These are phyloP conservation scores for Malurus alboscapulatus DNA, from an alignment of 2,113 vertebrate species.

Conservation along the genomic window DNA sequence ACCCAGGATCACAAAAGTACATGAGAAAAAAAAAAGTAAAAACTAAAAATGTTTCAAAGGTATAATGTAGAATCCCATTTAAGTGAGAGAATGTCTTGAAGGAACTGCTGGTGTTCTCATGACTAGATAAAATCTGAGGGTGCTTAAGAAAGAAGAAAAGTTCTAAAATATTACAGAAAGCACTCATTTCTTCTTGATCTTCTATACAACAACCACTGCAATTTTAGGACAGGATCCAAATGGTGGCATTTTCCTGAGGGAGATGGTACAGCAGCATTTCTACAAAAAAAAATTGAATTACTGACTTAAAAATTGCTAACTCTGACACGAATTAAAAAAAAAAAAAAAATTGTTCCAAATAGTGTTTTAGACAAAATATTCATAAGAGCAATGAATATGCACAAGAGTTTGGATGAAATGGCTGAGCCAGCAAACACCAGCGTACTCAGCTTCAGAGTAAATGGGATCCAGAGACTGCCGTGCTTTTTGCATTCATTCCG, in stretches of 20 bases:
- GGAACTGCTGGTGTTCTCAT: not conserved
- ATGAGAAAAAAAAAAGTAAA: not conserved
- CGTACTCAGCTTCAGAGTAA: not conserved
- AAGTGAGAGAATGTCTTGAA: not conserved
- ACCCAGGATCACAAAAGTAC: not conserved
- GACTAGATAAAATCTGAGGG: not conserved
- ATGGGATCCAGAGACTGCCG: not conserved
- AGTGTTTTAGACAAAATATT: constrained; percentile 3
- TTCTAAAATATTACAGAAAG: not conserved
- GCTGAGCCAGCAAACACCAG: constrained; percentile 33
- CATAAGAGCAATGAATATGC: constrained; percentile 26
- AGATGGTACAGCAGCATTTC: not conserved
- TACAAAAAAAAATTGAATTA: not conserved
- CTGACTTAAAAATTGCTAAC: not conserved
- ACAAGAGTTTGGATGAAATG: constrained; percentile 17
- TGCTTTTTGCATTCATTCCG: constrained; percentile 28
- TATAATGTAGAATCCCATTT: not conserved
- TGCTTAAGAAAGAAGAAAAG: not conserved
- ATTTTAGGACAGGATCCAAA: not conserved
- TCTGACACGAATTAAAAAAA: not conserved
- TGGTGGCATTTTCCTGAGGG: not conserved
- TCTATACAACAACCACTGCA: not conserved
- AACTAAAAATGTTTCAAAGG: not conserved
- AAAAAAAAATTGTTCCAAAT: not conserved
- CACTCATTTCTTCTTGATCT: not conserved